phyloP scores from a whole-genome alignment of 2,113 vertebrate species.

The Neogale vison region DNA sequence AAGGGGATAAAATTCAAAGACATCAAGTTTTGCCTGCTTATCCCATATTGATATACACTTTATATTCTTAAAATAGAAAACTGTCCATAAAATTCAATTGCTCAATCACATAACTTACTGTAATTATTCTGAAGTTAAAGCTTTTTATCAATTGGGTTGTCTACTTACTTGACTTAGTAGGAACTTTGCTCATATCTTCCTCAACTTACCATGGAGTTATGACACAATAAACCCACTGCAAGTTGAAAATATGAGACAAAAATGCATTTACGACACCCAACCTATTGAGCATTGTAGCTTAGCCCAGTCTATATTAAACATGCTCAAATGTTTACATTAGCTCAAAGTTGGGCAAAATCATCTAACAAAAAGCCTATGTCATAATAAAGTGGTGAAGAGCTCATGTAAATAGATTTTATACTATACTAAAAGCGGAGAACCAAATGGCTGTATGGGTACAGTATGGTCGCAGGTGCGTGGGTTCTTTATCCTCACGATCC shows the following conservation, averaged over 20 bases:
- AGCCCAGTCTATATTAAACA: neutral
- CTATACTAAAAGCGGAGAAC: neutral
- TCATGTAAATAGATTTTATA: neutral
- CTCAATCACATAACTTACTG: neutral
- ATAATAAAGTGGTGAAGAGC: neutral
- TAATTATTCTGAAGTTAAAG: conserved; percentile 18
- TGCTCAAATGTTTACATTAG: neutral
- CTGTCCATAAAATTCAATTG: neutral
- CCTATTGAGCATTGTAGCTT: neutral
- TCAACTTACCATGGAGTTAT: neutral
- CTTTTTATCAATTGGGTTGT: neutral
- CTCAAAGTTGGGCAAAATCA: neutral
- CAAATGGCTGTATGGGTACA: neutral
- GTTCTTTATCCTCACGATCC: neutral
- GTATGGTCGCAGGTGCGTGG: neutral
- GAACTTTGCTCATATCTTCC: neutral
- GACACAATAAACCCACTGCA: neutral
- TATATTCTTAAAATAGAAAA: neutral
- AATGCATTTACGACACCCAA: neutral
- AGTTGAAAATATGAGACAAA: neutral
- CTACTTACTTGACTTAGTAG: conserved; percentile 12
- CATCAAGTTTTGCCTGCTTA: neutral
- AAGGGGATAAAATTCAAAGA: neutral
- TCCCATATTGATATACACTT: neutral
- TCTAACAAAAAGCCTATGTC: neutral